A percentile compares a stretch with the other conserved stretches of the same genome.
Conservation (phyloP, 1,140 invertebrate genomes). For the Tetramorium parvispinum region DNA sequence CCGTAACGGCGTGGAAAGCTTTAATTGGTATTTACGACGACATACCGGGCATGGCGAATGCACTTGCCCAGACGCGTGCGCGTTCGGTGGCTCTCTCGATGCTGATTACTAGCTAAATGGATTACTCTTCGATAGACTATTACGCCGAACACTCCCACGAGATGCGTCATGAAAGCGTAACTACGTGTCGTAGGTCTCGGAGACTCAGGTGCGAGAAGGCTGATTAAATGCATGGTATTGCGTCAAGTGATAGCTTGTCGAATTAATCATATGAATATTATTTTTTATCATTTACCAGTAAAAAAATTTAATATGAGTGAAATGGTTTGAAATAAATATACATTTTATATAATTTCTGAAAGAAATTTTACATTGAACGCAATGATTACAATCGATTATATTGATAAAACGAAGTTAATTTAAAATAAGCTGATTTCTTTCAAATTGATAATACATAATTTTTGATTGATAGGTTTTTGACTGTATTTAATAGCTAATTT, state of each 20-base stretch:
- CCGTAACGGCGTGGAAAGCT: conserved; percentile 25
- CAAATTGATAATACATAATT: not conserved
- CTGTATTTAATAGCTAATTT: not conserved
- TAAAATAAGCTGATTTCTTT: not conserved
- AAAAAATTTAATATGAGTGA: not conserved
- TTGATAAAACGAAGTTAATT: not conserved
- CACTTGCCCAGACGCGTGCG: not conserved
- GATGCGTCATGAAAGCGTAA: conserved; percentile 30
- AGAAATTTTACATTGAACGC: not conserved
- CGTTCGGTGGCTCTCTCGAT: conserved; percentile 58
- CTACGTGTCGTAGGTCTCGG: conserved; percentile 24
- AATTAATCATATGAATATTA: not conserved
- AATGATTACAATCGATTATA: not conserved
- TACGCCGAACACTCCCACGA: conserved; percentile 62
- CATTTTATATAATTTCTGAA: not conserved
- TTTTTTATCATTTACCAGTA: not conserved
- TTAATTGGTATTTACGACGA: conserved; percentile 78
- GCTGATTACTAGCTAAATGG: conserved; percentile 78
- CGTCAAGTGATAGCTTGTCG: not conserved
- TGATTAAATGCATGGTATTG: conserved; percentile 26
- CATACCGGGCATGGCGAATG: conserved; percentile 18
- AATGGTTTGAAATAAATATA: not conserved
- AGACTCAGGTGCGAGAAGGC: conserved; percentile 67
- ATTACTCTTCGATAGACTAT: conserved; percentile 79
- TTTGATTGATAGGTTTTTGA: not conserved